Evolutionary conservation across 2,113 vertebrate genomes (phyloP).

Genomic region (Corvus moneduloides): DNA sequence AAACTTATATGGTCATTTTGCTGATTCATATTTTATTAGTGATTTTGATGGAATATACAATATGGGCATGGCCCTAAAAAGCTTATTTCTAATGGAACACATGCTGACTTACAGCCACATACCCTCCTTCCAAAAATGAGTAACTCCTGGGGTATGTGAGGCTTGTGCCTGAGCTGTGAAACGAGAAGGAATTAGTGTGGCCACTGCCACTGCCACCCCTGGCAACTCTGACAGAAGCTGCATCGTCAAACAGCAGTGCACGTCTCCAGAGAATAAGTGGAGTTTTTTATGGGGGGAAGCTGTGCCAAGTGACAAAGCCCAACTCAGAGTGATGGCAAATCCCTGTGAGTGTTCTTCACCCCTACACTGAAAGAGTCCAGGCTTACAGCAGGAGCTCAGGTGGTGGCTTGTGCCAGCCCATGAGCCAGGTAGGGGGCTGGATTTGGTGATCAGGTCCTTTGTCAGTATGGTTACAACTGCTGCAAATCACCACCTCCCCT

Average conservation of each 20-base stretch:
- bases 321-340: background rate
- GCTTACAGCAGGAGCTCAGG: background rate
- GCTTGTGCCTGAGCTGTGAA: background rate
- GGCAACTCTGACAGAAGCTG: background rate
- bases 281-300: background rate
- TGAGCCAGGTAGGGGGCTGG: background rate
- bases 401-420: background rate
- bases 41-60: background rate
- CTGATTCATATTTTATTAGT: slow-evolving; percentile 38
- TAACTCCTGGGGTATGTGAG: background rate
- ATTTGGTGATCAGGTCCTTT: background rate
- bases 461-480: background rate
- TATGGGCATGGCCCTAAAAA: background rate
- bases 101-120: slow-evolving; percentile 11
- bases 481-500: background rate
- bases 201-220: background rate
- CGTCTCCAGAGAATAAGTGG: background rate
- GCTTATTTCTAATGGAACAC: slow-evolving; percentile 1
- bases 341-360: background rate
- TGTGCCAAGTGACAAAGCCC: background rate
- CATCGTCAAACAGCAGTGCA: rapidly evolving
- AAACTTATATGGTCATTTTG: background rate
- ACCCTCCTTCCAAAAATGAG: slow-evolving; percentile 1
- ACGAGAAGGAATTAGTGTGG: background rate
- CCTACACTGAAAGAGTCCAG: background rate